Evolutionary conservation across 2,113 vertebrate species (phyloP), one percentile per base, ranked within the genome.

Genomic region (Myrmophylax atrothorax): DNA sequence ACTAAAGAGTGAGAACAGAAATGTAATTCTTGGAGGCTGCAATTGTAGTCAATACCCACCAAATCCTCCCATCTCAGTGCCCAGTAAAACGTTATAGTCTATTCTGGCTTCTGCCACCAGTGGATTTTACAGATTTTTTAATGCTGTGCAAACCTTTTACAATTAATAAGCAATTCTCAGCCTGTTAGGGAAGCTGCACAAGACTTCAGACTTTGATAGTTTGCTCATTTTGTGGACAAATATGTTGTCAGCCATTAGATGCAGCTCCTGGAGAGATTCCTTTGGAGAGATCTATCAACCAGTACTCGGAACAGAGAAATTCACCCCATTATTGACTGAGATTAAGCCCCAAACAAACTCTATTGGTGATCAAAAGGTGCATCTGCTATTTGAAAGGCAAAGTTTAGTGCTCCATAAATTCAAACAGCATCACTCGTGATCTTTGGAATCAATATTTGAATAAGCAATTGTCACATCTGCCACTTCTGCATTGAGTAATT

Each of bases 381-480:
- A 72, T 74, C 73, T 96, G 90, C 72, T 84, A 3, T 88, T 94
- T 72, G 68, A 81, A 86, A 94, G 64, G 52, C 60, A 53, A 52
- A 74, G 60, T 58, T 86, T 72, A 81, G 37, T 78, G 79, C 83
- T 64, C 79, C 76, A 62, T 88, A 75, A 90, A 90, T 88, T 87
- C 88, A 75, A 88, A 60, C 15, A 70, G 49, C 52, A 37, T 94
- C 64, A 46, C 73, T 87, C 49, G 29, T 9, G 13, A 78, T 87
- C 56, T 93, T 90, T 84, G 83, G 79, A 72, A 92, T 95, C 94
- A 75, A 96, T 96, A 89, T 93, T 72, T 92, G 90, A 87, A 90
- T 93, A 87, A 94, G 76, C 72, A 94, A 56, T 94, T 95, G 92
- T 87, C 92, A 96, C 83, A 90, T 94, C 94, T 95, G 95, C 89